Evolutionary conservation across 1,140 invertebrate species (phyloP).

Genomic region (Eufriesea mexicana): DNA sequence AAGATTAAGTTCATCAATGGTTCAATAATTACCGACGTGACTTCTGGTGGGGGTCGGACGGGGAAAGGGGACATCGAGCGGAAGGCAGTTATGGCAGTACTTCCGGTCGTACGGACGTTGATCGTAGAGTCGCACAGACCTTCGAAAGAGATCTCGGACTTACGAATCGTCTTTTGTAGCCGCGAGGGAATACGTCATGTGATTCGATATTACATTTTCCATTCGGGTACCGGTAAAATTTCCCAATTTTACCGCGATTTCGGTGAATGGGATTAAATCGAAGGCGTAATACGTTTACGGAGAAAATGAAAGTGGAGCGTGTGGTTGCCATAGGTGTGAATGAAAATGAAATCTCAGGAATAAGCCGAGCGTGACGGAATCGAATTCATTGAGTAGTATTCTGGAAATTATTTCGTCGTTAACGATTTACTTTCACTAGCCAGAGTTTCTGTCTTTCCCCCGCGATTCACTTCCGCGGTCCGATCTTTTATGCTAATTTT

Average conservation of each 20-base stretch:
- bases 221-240: no score
- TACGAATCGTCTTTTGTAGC: slow-evolving; percentile 28
- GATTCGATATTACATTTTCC: background rate
- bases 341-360: background rate
- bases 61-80: slow-evolving; percentile 65
- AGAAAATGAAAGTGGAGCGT: background rate
- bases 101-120: slow-evolving; percentile 72
- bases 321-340: no score
- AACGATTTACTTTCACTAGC: background rate
- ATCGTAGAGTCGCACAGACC: slow-evolving; percentile 62
- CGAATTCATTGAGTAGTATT: background rate
- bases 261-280: background rate
- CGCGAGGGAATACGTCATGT: background rate
- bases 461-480: background rate
- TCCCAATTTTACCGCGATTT: background rate
- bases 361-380: background rate
- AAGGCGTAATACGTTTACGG: background rate
- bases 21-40: slow-evolving; percentile 61
- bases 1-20: slow-evolving; percentile 59
- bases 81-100: slow-evolving; percentile 72
- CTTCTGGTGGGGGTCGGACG: slow-evolving; percentile 36
- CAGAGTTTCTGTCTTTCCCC: no score
- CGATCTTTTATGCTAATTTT: no score
- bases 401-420: background rate
- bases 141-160: slow-evolving; percentile 60